Percentiles rank a stretch among this genome's conserved stretches.
These are phyloP conservation scores for Galaxea fascicularis DNA, from an alignment of 92 coral and sea anemone species.

Conservation along the genomic window DNA sequence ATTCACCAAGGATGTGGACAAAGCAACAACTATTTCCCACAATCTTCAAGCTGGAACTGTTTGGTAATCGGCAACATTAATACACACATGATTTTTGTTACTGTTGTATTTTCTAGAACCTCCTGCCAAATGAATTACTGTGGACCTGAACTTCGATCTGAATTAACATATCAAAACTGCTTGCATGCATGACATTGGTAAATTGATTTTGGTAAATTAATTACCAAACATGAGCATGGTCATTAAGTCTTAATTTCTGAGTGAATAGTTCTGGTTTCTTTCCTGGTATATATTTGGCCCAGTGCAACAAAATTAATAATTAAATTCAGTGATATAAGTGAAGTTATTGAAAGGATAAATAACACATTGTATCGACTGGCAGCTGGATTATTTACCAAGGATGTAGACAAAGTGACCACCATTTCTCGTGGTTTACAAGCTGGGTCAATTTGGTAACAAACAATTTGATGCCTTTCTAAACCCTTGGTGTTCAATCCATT, in stretches of 20 bases:
- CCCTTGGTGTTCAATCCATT: too few species aligned
- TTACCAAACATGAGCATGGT: too few species aligned
- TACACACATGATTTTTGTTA: too few species aligned
- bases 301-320: constrained; percentile 92
- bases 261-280: too few species aligned
- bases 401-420: constrained; percentile 87
- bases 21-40: constrained; percentile 86
- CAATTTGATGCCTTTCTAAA: too few species aligned
- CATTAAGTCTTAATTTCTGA: too few species aligned
- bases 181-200: too few species aligned
- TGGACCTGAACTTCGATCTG: too few species aligned
- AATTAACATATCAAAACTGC: too few species aligned
- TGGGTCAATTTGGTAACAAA: constrained; percentile 93
- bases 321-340: constrained; percentile 86
- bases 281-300: constrained; percentile 98
- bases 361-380: constrained; percentile 91
- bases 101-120: too few species aligned
- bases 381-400: constrained; percentile 88
- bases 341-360: constrained; percentile 91
- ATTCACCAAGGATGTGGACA: constrained; percentile 89
- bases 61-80: constrained; percentile 66
- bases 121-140: too few species aligned
- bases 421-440: constrained; percentile 86
- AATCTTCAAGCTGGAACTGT: constrained; percentile 88
- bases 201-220: too few species aligned